phyloP scores from a whole-genome alignment of 2,888 invertebrate genomes.

The Lycaena phlaeas region DNA sequence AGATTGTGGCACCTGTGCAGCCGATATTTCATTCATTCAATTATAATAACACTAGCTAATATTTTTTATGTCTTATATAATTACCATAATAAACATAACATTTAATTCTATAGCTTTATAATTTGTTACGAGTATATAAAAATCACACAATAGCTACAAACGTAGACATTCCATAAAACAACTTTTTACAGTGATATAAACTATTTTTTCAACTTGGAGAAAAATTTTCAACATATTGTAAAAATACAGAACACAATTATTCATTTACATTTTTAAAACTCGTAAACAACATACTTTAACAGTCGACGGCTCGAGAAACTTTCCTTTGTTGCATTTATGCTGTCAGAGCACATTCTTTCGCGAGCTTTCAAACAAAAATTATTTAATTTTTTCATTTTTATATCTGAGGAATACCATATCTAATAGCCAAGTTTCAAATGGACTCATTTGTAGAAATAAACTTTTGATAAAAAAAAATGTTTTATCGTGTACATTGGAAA shows the following conservation, averaged over 20 bases:
- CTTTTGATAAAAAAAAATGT: too few species aligned
- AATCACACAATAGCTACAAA: too few species aligned
- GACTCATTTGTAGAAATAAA: too few species aligned
- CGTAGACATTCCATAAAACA: background rate
- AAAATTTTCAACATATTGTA: slow-evolving; percentile 4
- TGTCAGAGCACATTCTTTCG: slow-evolving; percentile 3
- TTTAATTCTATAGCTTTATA: too few species aligned
- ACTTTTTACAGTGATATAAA: slow-evolving; percentile 1
- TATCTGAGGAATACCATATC: background rate
- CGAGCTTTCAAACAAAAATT: background rate
- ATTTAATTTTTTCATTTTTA: slow-evolving; percentile 4
- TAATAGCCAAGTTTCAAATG: background rate
- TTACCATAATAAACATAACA: too few species aligned
- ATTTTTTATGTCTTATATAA: too few species aligned
- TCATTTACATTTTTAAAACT: slow-evolving; percentile 8
- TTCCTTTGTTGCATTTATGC: slow-evolving; percentile 9
- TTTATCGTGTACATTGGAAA: too few species aligned
- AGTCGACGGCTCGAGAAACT: background rate
- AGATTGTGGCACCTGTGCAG: too few species aligned
- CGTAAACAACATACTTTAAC: slow-evolving; percentile 3
- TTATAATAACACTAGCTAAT: too few species aligned
- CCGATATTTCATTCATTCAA: too few species aligned
- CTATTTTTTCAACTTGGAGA: background rate
- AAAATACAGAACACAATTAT: slow-evolving; percentile 6
- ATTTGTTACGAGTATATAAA: too few species aligned